Evolutionary conservation across 2,888 invertebrate species (phyloP), one percentile per base, ranked within the genome.

Genomic region (Heliothis peltigera): DNA sequence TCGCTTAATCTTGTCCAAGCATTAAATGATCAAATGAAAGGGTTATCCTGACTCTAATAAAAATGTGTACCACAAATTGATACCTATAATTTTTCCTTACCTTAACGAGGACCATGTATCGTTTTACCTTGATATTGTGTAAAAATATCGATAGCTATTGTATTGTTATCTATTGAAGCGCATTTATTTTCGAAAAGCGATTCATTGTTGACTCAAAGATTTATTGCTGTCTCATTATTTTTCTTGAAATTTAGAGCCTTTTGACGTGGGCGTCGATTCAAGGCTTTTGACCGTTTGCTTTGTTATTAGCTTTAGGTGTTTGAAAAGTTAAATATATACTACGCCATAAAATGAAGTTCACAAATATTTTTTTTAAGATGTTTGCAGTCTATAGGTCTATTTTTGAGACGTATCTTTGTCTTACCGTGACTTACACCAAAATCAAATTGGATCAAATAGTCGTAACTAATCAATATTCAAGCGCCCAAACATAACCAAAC

Each of bases 151-250:
- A 15, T 32, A n/a, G 15, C 28, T 47, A 25, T 43, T 22, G 17
- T 48, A 48, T 44, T 56, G 39, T 57, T 39, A 48, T 53, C 21
- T 44, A 28, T 19, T 12, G 5, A 54, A n/a, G 42, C n/a, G 25
- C 12, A 35, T 54, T 44, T 67, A 56, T 44, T 48, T 55, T 47
- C n/a, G 32, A 18, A 39, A 52, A 48, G 8, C 10, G 42, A 42
- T 52, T 68, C 17, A 46, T 18, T 44, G 32, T 49, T 42, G 15
- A 10, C 10, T 49, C 44, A 35, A 39, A 32, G 47, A 76, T 72
- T 55, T 35, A 64, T 55, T 15, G 51, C n/a, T 55, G 18, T 60
- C 21, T 60, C 55, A 75, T 65, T 62, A 75, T 63, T 58, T 59
- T 52, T 42, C 18, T 43, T 22, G 25, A 49, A 43, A 53, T 43